A percentile compares a stretch with the other conserved stretches of the same genome.
phyloP scores from a whole-genome alignment of 2,888 invertebrate genomes.

The Anoncus sp. region DNA sequence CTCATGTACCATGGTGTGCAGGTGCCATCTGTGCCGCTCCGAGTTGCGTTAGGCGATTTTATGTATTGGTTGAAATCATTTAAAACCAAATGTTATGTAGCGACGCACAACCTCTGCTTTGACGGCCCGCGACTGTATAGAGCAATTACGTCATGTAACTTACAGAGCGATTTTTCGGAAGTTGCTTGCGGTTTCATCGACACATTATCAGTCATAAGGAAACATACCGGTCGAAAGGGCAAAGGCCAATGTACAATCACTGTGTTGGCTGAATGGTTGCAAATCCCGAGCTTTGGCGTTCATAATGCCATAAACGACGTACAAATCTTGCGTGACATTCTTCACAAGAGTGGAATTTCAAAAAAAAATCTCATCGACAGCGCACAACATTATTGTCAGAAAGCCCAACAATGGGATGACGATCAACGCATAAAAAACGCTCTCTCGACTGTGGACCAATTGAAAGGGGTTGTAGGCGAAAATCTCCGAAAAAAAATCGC shows the following conservation, averaged over 20 bases:
- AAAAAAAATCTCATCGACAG: not conserved
- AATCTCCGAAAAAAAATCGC: slow-evolving; percentile 2
- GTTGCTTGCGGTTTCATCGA: slow-evolving; percentile 48
- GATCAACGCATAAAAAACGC: slow-evolving; percentile 13
- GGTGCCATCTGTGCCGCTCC: too few relatives aligned
- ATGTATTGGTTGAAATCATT: too few relatives aligned
- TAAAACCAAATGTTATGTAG: too few relatives aligned
- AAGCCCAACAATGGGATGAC: slow-evolving; percentile 21
- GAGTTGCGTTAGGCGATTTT: too few relatives aligned
- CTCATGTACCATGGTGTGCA: too few relatives aligned
- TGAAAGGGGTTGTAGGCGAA: slow-evolving; percentile 22
- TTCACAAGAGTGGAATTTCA: slow-evolving; percentile 15
- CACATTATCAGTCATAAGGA: slow-evolving; percentile 38
- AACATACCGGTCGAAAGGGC: slow-evolving; percentile 22
- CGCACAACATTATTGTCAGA: not conserved
- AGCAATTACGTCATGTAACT: slow-evolving; percentile 3
- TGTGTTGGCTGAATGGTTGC: slow-evolving; percentile 36
- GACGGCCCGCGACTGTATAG: too few relatives aligned
- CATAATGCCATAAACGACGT: slow-evolving; percentile 45
- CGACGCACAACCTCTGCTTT: too few relatives aligned
- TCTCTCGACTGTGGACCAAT: slow-evolving; percentile 22
- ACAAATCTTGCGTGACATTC: slow-evolving; percentile 45
- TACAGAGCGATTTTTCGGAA: slow-evolving; percentile 17
- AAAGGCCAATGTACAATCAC: slow-evolving; percentile 32
- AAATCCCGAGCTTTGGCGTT: slow-evolving; percentile 21